Percentiles rank a stretch among this genome's conserved stretches.
These are phyloP conservation scores for Drosophila pseudotakahashii DNA, from an alignment of 2,888 invertebrate species.

Conservation along the genomic window DNA sequence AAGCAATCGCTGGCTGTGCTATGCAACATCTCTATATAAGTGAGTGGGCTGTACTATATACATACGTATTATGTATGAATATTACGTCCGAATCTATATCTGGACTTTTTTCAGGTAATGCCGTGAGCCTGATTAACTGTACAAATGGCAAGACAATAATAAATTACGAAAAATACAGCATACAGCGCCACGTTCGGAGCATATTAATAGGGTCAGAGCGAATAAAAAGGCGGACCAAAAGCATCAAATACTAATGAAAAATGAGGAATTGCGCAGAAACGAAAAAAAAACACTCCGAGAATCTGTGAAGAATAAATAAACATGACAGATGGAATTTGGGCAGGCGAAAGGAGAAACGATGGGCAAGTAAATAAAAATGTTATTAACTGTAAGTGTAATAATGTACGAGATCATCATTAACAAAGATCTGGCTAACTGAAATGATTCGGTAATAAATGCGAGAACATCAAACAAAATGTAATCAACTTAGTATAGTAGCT, in stretches of 20 bases:
- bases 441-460: not conserved
- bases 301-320: conserved; percentile 55
- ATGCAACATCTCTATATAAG: conserved; percentile 3
- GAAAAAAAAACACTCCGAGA: conserved; percentile 19
- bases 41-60: not conserved
- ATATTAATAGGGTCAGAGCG: conserved; percentile 58
- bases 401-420: conserved; percentile 25
- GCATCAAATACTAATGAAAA: conserved; percentile 37
- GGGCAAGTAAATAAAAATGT: conserved; percentile 37
- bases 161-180: conserved; percentile 53
- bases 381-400: conserved; percentile 49
- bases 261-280: conserved; percentile 13
- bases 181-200: conserved; percentile 54
- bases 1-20: conserved; percentile 58
- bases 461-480: not conserved
- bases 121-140: conserved; percentile 58
- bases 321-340: conserved; percentile 49
- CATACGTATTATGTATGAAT: not conserved
- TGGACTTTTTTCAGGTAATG: conserved; percentile 19
- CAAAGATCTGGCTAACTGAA: not conserved
- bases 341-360: not conserved
- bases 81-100: conserved; percentile 19
- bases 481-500: too few species aligned
- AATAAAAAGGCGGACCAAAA: conserved; percentile 22
- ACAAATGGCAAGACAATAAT: conserved; percentile 49